These are phyloP conservation scores for Oopsacas minuta DNA, from an alignment of 37 sponge, comb jelly and placozoan genomes.

Conservation along the genomic window DNA sequence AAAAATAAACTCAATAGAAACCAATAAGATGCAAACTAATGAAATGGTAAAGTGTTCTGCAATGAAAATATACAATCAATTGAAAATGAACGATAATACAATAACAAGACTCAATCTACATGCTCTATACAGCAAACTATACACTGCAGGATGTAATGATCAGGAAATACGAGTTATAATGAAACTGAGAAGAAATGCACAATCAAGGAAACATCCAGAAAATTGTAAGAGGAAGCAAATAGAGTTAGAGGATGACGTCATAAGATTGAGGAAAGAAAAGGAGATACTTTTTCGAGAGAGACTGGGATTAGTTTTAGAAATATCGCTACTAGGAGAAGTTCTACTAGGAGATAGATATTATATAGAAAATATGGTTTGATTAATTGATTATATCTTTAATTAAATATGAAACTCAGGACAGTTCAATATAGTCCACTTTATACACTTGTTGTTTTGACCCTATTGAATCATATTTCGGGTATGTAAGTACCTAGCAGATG, in stretches of 20 bases:
- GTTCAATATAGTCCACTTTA: too few relatives aligned
- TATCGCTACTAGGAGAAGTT: background rate
- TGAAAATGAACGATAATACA: background rate
- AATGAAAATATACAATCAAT: background rate
- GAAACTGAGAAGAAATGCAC: background rate
- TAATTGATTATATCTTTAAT: too few relatives aligned
- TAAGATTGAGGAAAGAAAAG: background rate
- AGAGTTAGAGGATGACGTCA: background rate
- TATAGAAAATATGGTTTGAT: too few relatives aligned
- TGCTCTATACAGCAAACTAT: background rate
- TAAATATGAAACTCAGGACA: too few relatives aligned
- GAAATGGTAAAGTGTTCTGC: background rate
- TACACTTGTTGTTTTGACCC: too few relatives aligned
- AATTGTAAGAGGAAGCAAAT: background rate
- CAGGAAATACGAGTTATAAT: background rate
- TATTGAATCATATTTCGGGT: too few relatives aligned
- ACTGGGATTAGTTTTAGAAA: background rate
- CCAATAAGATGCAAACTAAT: too few relatives aligned
- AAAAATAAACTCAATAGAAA: too few relatives aligned
- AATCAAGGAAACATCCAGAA: background rate
- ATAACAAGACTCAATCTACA: background rate
- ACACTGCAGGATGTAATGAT: background rate
- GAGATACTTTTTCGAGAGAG: background rate
- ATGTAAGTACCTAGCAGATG: too few relatives aligned
- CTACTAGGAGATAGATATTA: background rate